phyloP scores from a whole-genome alignment of 2,113 vertebrate genomes.

The Mustelus asterias region DNA sequence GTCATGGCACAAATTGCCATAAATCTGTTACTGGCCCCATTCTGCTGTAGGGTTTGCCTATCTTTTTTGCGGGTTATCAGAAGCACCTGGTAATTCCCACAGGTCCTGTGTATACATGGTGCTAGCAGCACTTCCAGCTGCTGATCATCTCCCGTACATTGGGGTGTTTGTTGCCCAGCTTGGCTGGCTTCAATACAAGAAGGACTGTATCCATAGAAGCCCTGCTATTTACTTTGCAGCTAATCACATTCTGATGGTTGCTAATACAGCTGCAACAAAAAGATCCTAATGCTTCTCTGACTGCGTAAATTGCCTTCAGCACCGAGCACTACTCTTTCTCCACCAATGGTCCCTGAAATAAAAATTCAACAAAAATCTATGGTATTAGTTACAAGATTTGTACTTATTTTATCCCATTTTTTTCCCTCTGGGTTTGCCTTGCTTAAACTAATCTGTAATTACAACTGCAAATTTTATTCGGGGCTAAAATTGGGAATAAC shows the following conservation, averaged over 20 bases:
- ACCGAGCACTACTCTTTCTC: not conserved
- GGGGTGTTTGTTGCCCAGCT: conserved; percentile 26
- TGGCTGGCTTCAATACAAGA: not conserved
- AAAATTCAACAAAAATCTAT: not conserved
- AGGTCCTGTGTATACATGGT: conserved; percentile 43
- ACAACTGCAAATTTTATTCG: not conserved
- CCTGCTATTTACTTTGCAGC: conserved; percentile 35
- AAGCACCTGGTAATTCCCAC: conserved; percentile 56
- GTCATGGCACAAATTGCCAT: not conserved
- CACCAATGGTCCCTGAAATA: not conserved
- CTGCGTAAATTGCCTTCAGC: not conserved
- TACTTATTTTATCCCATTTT: not conserved
- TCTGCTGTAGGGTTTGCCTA: conserved; percentile 19
- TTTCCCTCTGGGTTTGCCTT: not conserved
- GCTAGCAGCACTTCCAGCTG: conserved; percentile 23
- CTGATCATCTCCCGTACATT: conserved; percentile 14
- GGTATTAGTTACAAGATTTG: not conserved
- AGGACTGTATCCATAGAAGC: conserved; percentile 28
- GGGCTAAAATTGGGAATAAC: not conserved
- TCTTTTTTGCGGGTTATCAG: conserved; percentile 19
- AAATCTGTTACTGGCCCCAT: conserved; percentile 2
- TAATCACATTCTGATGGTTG: conserved; percentile 37
- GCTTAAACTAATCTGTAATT: not conserved
- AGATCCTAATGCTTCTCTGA: not conserved
- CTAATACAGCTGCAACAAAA: conserved; percentile 36